These are phyloP conservation scores for Hemibagrus guttatus DNA, from an alignment of 2,797 vertebrate species.

Conservation along the genomic window DNA sequence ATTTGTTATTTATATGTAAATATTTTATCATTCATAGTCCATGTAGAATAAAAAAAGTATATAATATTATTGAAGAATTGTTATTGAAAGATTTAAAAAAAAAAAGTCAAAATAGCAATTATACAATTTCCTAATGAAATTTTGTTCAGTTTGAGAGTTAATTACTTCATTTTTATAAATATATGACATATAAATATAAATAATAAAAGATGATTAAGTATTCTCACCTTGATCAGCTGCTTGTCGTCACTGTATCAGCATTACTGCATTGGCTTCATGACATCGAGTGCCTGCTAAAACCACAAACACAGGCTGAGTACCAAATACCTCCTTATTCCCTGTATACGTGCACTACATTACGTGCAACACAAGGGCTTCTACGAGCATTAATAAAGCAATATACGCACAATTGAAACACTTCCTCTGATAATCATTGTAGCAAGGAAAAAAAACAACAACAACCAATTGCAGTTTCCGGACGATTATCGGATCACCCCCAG, in stretches of 20 bases:
- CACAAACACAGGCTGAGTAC: background rate
- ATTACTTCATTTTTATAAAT: background rate
- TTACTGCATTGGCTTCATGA: background rate
- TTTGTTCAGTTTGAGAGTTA: background rate
- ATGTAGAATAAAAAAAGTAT: background rate
- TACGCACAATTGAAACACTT: background rate
- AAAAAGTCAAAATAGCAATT: background rate
- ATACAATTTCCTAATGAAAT: background rate
- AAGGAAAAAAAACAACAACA: background rate
- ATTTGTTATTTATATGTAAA: background rate
- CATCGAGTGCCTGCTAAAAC: background rate
- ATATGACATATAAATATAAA: background rate
- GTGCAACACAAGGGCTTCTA: background rate
- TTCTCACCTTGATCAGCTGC: background rate
- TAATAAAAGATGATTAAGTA: background rate
- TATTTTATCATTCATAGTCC: background rate
- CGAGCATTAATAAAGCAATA: background rate
- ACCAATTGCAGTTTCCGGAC: slow-evolving; percentile 65
- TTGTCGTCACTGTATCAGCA: background rate
- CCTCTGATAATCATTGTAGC: slow-evolving; percentile 19
- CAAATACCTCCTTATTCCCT: background rate
- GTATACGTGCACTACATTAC: background rate
- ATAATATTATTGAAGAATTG: background rate
- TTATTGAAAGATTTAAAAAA: background rate
- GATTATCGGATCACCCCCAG: slow-evolving; percentile 62